These are phyloP conservation scores for Tenthredo distinguenda DNA, from an alignment of 2,888 invertebrate species.

Conservation along the genomic window DNA sequence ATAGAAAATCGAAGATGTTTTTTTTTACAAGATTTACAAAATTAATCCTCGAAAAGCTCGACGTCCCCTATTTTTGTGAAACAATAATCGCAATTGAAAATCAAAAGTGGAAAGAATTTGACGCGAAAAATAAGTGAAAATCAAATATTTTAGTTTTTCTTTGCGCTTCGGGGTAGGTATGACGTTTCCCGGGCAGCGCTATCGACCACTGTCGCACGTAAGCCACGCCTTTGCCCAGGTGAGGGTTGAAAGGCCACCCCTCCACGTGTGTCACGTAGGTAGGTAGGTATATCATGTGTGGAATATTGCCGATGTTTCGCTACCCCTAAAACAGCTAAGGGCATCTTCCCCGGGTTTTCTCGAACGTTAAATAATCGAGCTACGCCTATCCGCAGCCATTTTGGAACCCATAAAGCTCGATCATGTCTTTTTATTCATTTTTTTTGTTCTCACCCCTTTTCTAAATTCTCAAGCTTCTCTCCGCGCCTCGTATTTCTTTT, in stretches of 20 bases:
- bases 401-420: neutral
- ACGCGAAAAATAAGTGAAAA: neutral
- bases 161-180: conserved; percentile 58
- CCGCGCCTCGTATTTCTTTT: neutral
- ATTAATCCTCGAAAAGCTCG: neutral
- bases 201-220: conserved; percentile 71
- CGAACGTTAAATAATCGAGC: neutral
- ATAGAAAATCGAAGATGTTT: neutral
- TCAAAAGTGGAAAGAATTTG: neutral
- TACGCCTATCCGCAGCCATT: neutral
- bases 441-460: neutral
- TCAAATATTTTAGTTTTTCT: conserved; percentile 1
- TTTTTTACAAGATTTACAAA: neutral
- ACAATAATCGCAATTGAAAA: neutral
- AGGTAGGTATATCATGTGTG: conserved; percentile 19
- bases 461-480: neutral
- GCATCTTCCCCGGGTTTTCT: conserved; percentile 19
- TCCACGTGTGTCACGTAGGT: conserved; percentile 43
- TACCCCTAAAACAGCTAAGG: conserved; percentile 13
- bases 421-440: neutral
- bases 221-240: conserved; percentile 77
- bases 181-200: conserved; percentile 64
- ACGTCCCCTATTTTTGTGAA: neutral
- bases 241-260: conserved; percentile 58
- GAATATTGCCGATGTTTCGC: conserved; percentile 15